Evolutionary conservation across 2,113 vertebrate species (phyloP), one percentile per base, ranked within the genome.

Genomic region (Neopipo cinnamomea): DNA sequence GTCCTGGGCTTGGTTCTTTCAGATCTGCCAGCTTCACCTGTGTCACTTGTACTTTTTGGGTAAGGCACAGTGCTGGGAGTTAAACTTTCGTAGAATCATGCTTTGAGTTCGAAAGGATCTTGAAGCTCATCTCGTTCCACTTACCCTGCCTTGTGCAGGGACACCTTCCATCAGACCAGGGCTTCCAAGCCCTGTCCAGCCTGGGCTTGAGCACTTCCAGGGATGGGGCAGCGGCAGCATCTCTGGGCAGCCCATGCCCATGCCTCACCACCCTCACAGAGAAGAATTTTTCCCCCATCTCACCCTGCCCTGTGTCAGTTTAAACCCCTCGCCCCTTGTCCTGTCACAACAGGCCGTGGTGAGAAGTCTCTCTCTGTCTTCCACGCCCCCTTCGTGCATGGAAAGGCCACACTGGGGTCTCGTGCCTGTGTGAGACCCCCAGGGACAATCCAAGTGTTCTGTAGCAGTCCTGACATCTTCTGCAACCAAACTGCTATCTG

Each of bases 151-250:
- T 12, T 31, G 8, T 18, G 20, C n/a, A 55, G 62, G 62, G 28
- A 31, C 62, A 55, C 14, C 2, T 90, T 42, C 17, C 21, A 55
- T 72, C 11, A 11, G 0, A 1, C 18, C 63, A 42, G 31, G 9
- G 41, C 18, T 68, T 63, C 63, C 63, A 70, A 78, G 55, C 15
- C 5, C 50, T 0, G 0, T 61, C 50, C 15, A 66, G 0, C 23
- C 27, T 78, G 79, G 3, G 41, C 50, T 71, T 71, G 46, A 1
- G 8, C 44, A 5, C 17, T 46, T 12, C 59, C 35, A 70, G 11
- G 12, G 53, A 65, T 44, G 53, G 23, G 25, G 7, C 71, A 93
- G 5, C 1, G 90, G 25, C 35, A 42, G 13, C 35, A 77, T 1
- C 30, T 81, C 78, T 81, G 74, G 49, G 12, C 18, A 71, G 0